Evolutionary conservation across 2,113 vertebrate species (phyloP), one percentile per base, ranked within the genome.

Genomic region (Turnix velox): DNA sequence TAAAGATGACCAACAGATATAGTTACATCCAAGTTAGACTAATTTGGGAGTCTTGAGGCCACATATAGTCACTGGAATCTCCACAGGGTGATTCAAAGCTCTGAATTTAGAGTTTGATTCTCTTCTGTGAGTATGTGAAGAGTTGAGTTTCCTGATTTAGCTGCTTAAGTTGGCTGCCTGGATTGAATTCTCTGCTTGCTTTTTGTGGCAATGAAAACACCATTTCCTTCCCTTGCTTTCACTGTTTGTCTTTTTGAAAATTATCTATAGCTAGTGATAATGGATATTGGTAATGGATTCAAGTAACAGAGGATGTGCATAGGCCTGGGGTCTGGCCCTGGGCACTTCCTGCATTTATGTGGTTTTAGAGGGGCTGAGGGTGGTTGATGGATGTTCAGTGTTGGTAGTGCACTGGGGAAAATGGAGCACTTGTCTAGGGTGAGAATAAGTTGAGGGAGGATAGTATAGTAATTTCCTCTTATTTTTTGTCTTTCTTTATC

Each of bases 101-200:
- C 89, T 75, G 69, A 79, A 65, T 82, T 94, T 89, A 84, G 81
- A 87, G 25, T 40, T 66, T 82, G 84, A 81, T 87, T 78, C 61
- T 87, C 42, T 83, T 39, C 9, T 65, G 19, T 58, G 35, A 59
- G 43, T 78, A 46, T 74, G 78, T 49, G 39, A 55, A 12, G 66
- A 79, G 49, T 6, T 87, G 73, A 78, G 49, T 42, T 75, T 82
- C 77, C 49, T 15, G 24, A 43, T 22, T 75, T 88, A 35, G 27
- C 49, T 45, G 68, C 67, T 88, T 91, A 84, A 83, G 84, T 77
- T 87, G 84, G 13, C n/a, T 86, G 35, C 25, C 7, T 49, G 18
- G 30, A 49, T 69, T 40, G 25, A 68, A 59, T 45, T 42, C 61
- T 67, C 33, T 61, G 24, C n/a, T 79, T 69, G 45, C 22, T 9